phyloP scores from a whole-genome alignment of 2,113 vertebrate species.

The Tragelaphus imberbis region DNA sequence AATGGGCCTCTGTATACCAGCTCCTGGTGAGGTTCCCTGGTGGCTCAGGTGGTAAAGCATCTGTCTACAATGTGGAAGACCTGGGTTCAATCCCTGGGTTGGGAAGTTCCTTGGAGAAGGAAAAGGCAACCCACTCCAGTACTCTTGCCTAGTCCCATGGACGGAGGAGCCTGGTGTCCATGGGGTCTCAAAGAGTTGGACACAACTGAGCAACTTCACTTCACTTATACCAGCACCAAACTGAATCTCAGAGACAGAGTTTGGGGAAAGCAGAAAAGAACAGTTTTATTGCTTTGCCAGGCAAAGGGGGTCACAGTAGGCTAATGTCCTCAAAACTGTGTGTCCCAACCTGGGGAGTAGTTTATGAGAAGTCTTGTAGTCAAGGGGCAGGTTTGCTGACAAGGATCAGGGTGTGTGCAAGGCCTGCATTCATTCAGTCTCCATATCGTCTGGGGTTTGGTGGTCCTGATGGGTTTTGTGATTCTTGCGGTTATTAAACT shows the following conservation, averaged over 20 bases:
- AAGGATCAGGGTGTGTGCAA: background rate
- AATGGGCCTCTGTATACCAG: background rate
- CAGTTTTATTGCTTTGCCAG: background rate
- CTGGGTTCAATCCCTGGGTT: no score
- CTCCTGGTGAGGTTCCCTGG: background rate
- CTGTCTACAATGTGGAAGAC: no score
- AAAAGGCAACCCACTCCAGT: no score
- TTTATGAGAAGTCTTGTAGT: background rate
- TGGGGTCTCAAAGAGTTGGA: no score
- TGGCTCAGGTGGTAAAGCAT: no score
- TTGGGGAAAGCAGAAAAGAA: background rate
- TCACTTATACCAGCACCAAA: background rate
- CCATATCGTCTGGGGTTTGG: fast-evolving
- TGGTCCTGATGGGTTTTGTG: background rate
- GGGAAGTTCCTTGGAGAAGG: no score
- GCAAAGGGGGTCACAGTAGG: background rate
- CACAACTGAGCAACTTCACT: no score
- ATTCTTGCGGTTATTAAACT: background rate
- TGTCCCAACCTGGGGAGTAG: background rate
- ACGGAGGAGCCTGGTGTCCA: no score
- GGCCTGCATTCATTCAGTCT: background rate
- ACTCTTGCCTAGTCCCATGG: no score
- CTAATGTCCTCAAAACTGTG: background rate
- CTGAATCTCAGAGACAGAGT: background rate
- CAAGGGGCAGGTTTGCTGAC: background rate